Evolutionary conservation across 2,797 vertebrate genomes (phyloP).

Genomic region (Nasua narica): DNA sequence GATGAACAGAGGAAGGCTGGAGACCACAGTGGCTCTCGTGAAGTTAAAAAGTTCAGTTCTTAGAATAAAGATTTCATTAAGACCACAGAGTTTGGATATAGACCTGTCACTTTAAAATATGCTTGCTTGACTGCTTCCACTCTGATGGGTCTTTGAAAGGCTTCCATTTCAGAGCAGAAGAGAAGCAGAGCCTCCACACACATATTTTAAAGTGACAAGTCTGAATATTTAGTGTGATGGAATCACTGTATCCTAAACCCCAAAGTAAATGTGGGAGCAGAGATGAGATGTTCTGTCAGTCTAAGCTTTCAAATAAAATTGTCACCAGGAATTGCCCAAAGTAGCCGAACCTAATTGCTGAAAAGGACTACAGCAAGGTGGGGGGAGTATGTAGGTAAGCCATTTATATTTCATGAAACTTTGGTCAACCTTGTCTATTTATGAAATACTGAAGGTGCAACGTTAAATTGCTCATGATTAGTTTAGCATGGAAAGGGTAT

Average conservation of each 20-base stretch:
- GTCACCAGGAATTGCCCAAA: slow-evolving; percentile 17
- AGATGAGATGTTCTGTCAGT: slow-evolving; percentile 47
- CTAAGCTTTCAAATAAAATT: slow-evolving; percentile 52
- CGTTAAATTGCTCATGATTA: slow-evolving; percentile 11
- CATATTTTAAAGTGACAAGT: slow-evolving; percentile 64
- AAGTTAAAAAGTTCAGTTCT: slow-evolving; percentile 62
- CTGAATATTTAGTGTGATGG: slow-evolving; percentile 52
- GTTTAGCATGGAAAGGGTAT: neutral
- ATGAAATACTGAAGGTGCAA: neutral
- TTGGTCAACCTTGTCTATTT: neutral
- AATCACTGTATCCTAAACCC: slow-evolving; percentile 57
- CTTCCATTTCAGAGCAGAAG: slow-evolving; percentile 45
- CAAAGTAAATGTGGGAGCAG: slow-evolving; percentile 45
- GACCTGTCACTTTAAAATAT: slow-evolving; percentile 70
- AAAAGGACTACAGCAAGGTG: neutral
- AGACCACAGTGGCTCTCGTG: slow-evolving; percentile 16
- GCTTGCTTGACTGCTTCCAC: slow-evolving; percentile 57
- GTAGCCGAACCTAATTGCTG: slow-evolving; percentile 27
- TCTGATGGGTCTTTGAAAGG: slow-evolving; percentile 52
- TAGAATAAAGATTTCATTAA: slow-evolving; percentile 73
- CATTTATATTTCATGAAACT: slow-evolving; percentile 10
- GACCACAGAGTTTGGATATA: slow-evolving; percentile 41
- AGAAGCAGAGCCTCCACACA: slow-evolving; percentile 25
- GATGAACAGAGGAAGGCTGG: slow-evolving; percentile 56
- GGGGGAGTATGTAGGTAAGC: neutral